Conservation (phyloP, 2,113 vertebrate species). For the Theropithecus gelada region DNA sequence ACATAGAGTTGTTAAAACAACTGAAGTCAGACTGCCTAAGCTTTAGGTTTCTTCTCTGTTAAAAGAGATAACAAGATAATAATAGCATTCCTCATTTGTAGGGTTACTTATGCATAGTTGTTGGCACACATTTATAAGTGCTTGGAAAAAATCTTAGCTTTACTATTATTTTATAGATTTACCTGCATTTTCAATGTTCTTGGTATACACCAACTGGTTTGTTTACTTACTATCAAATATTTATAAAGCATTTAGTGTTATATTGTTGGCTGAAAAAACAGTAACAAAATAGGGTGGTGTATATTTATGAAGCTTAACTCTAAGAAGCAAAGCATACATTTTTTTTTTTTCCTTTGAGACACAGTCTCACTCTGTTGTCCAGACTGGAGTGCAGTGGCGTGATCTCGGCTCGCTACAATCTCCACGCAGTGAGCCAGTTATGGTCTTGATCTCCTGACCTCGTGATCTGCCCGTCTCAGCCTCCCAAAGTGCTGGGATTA, state of each 20-base stretch:
- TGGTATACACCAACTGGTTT: not conserved
- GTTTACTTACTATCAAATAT: not conserved
- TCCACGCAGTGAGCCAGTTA: too few relatives aligned
- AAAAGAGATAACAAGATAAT: not conserved
- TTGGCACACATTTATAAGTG: not conserved
- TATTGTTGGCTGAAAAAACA: not conserved
- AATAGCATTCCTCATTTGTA: not conserved
- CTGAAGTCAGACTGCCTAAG: not conserved
- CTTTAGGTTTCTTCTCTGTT: conserved; percentile 32
- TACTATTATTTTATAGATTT: conserved; percentile 7
- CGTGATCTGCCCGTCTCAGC: too few relatives aligned
- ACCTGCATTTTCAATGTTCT: conserved; percentile 11
- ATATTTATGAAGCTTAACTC: not conserved
- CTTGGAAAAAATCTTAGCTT: conserved; percentile 17
- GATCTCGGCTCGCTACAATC: too few relatives aligned
- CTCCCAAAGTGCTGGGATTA: too few relatives aligned
- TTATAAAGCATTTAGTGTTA: conserved; percentile 3
- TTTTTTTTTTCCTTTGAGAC: too few relatives aligned
- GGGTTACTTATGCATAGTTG: not conserved
- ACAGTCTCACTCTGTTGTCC: too few relatives aligned
- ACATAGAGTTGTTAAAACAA: not conserved
- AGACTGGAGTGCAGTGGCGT: too few relatives aligned
- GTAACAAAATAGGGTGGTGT: not conserved
- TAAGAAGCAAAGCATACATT: not conserved
- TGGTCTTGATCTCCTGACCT: too few relatives aligned